Percentiles rank a stretch among this genome's conserved stretches.
Evolutionary conservation across 2,113 vertebrate genomes (phyloP).

Genomic region (Gasterosteus aculeatus): DNA sequence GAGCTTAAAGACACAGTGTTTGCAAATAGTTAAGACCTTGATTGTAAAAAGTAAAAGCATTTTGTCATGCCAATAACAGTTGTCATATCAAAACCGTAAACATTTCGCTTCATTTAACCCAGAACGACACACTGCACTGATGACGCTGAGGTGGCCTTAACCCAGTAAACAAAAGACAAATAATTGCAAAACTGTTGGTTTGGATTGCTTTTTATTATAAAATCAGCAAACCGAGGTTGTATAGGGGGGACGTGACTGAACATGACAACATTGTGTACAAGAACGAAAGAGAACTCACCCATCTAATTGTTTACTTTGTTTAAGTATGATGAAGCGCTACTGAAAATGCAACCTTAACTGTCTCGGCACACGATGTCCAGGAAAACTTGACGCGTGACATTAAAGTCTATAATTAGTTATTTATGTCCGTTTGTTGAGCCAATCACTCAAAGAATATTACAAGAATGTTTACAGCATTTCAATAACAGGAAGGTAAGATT

Average conservation of each 20-base stretch:
- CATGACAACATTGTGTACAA: background rate
- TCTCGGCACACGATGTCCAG: background rate
- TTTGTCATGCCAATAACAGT: background rate
- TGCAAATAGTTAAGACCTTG: background rate
- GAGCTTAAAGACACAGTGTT: conserved; percentile 78
- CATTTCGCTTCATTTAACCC: conserved; percentile 4
- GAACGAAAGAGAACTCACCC: background rate
- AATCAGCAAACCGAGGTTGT: conserved; percentile 6
- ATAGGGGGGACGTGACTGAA: conserved; percentile 38
- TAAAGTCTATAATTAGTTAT: background rate
- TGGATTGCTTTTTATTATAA: conserved; percentile 49
- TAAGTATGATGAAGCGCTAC: background rate
- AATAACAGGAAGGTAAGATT: background rate
- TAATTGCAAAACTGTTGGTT: conserved; percentile 38
- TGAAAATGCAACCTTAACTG: background rate
- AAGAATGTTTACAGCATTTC: background rate
- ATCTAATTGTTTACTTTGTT: background rate
- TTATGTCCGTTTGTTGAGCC: background rate
- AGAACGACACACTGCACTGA: conserved; percentile 21
- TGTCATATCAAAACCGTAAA: conserved; percentile 6
- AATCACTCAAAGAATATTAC: background rate
- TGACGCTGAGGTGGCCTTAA: conserved; percentile 20
- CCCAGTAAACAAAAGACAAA: conserved; percentile 43
- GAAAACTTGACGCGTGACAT: background rate
- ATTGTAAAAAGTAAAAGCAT: background rate